A percentile compares a stretch with the other conserved stretches of the same genome.
Evolutionary conservation across 2,888 invertebrate species (phyloP).

Genomic region (Cistogaster globosa): DNA sequence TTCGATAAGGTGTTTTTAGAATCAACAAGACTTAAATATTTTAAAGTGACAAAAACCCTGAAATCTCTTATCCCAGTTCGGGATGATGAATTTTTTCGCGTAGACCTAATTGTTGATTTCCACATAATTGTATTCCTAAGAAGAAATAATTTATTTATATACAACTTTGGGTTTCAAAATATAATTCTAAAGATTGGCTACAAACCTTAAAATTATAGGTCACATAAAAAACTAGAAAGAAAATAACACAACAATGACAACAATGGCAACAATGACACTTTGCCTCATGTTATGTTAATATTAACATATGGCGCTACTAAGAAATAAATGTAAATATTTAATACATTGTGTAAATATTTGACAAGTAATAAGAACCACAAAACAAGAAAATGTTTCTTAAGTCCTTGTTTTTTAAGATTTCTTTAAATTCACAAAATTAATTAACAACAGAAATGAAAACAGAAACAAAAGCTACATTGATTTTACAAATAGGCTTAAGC

Average conservation of each 20-base stretch:
- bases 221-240: background rate
- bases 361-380: background rate
- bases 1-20: too few species aligned
- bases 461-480: background rate
- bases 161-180: too few species aligned
- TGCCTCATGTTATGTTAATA: background rate
- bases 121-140: too few species aligned
- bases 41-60: too few species aligned
- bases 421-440: background rate
- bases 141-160: too few species aligned
- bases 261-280: background rate
- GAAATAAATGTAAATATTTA: conserved; percentile 15
- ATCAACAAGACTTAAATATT: too few species aligned
- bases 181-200: background rate
- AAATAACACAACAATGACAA: too few species aligned
- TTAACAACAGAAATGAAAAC: background rate
- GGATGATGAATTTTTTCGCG: too few species aligned
- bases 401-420: background rate
- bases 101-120: too few species aligned
- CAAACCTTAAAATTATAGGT: background rate
- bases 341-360: background rate
- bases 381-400: conserved; percentile 26
- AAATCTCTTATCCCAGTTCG: too few species aligned
- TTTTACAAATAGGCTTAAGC: background rate
- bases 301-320: background rate